A percentile compares a stretch with the other conserved stretches of the same genome.
These are phyloP conservation scores for Dastarcus helophoroides DNA, from an alignment of 2,888 invertebrate species.

Conservation along the genomic window DNA sequence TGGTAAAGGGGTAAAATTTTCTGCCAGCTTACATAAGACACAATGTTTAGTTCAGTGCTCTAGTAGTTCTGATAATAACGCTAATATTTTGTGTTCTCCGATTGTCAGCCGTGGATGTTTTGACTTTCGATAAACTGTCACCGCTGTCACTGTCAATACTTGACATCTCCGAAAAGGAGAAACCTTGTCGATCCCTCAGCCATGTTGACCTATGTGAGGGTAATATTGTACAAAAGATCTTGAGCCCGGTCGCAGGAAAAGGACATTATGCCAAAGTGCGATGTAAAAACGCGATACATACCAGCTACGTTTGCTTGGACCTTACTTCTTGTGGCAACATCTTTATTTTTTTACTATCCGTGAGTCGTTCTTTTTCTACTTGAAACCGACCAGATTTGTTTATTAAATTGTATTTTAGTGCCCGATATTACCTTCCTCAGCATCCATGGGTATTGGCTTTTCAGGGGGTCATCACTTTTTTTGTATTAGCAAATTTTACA, in stretches of 20 bases:
- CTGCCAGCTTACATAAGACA: too few species aligned
- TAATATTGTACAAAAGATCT: conserved; percentile 26
- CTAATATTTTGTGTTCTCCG: too few species aligned
- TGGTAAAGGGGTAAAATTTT: too few species aligned
- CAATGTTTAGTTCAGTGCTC: too few species aligned
- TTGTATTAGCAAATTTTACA: conserved; percentile 96
- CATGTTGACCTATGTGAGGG: conserved; percentile 35
- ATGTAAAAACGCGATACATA: conserved; percentile 91
- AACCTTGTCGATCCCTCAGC: too few species aligned
- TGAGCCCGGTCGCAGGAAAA: conserved; percentile 24
- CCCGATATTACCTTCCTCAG: conserved; percentile 70
- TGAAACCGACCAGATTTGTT: conserved; percentile 15
- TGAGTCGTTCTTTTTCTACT: conserved; percentile 51
- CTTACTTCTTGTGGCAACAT: conserved; percentile 83
- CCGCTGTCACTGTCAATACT: too few species aligned
- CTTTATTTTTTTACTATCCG: conserved; percentile 95
- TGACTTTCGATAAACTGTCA: too few species aligned
- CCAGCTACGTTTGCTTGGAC: conserved; percentile 99
- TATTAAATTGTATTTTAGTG: conserved; percentile 47
- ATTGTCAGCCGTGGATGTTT: too few species aligned
- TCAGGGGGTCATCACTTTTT: conserved; percentile 91
- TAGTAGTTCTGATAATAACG: too few species aligned
- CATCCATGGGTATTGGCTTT: conserved; percentile 86
- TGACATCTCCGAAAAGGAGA: too few species aligned
- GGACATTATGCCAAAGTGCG: conserved; percentile 85